Base-by-base conservation (phyloP, 2,797 vertebrate species). In the Dendrocincla tyrannina region DNA sequence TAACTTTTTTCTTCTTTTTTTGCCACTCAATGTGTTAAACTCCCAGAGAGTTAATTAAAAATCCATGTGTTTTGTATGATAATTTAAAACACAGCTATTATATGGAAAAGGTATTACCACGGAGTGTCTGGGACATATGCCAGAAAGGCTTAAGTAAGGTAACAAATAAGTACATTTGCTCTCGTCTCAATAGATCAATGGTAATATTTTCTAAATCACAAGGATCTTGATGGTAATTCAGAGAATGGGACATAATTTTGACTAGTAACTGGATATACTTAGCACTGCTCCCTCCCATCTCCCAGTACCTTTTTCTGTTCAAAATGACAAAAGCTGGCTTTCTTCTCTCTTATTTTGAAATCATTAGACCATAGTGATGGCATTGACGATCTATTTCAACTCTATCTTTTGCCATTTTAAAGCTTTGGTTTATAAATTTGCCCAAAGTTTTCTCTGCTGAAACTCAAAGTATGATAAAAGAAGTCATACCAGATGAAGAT, bases 51-150 rank as follows among this genome's bases (percentile, higher is more conserved):
- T 14, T 74, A 64, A 89, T 74, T 89, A 77, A 92, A 83, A 88
- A 85, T 68, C 27, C 70, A 11, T 19, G 13, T 83, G 25, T 10
- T 88, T 85, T 81, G 55, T 24, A 83, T 49, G 30, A 33, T 44
- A n/a, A 68, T 88, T 60, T 86, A 78, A 93, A 95, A 44, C n/a
- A 81, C 30, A 73, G 46, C 17, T 72, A 86, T 42, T 91, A 9
- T 37, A 55, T 62, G 49, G 73, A 78, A 91, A 89, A 91, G n/a
- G 13, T 83, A 77, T 83, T 85, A 77, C 14, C 3, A 11, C 11
- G 24, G 58, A 70, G 22, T 74, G 59, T 37, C 47, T 80, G 47
- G 72, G 52, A 82, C 22, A 17, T 17, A 46, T 11, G n/a, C 35
- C 83, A 88, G 35, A 85, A 81, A 77, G 4, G 8, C 35, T 74